Base-by-base conservation (phyloP, 2,113 vertebrate genomes). In the Neogobius melanostomus region DNA sequence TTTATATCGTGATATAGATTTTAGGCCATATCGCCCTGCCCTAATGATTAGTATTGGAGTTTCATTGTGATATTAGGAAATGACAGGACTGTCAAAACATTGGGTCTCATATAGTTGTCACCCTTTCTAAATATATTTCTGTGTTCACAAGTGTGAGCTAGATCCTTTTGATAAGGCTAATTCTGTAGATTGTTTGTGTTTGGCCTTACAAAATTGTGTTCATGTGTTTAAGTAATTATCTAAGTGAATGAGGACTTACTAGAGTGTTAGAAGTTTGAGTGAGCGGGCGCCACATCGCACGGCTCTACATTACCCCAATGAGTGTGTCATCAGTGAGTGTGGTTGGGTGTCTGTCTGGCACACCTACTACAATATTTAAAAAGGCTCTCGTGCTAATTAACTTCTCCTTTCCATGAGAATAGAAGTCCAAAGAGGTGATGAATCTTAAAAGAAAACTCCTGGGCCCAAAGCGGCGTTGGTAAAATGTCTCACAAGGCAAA, bases 361-460 rank as follows among this genome's bases (percentile, higher is more conserved):
- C 73, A 82, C 80, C 85, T 78, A 82, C 87, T 89, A 86, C 80
- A 91, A 90, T 91, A 91, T 90, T 92, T 84, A 88, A 90, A 89
- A 84, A 85, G 82, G 62, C 70, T 76, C 83, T 87, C 82, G 85
- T 75, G 81, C 82, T 89, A 90, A 90, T 90, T 88, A 85, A 89
- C 83, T 75, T 16, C 49, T 75, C 70, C 70, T 75, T 80, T 82
- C 74, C 62, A 61, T 66, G 78, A 71, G 28, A 67, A 72, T 60
- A 54, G 28, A 69, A 74, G 62, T 64, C 62, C 14, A 68, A 49
- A 65, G 21, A 63, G 21, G 17, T 48, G 69, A 76, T 64, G 69
- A 76, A 50, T 42, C 56, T 71, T 79, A 64, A 48, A n/a, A 0
- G 1, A 60, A 60, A 81, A 36, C 28, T 69, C 44, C 60, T 49